Conservation (phyloP, 1,140 invertebrate genomes). For the Aphidius gifuensis region DNA sequence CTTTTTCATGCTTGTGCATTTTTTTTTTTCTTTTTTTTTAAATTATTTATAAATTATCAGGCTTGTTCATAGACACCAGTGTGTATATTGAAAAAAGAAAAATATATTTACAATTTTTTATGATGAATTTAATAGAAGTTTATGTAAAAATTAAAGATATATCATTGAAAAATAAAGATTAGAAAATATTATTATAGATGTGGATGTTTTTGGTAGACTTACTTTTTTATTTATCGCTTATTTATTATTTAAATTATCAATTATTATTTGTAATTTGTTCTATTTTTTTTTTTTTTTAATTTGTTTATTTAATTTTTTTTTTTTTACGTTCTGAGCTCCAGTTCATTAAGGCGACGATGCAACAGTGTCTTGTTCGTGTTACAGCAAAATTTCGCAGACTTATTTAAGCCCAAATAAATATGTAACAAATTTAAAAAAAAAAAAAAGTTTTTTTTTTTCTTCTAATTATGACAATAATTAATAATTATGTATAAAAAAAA, state of each 20-base stretch:
- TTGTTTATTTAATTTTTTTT: conserved; percentile 20
- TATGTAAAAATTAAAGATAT: too few species aligned
- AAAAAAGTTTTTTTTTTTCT: conserved; percentile 23
- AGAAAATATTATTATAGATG: too few species aligned
- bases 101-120: neutral
- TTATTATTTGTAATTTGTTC: conserved; percentile 39
- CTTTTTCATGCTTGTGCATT: conserved; percentile 37
- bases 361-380: conserved; percentile 57
- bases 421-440: conserved; percentile 54
- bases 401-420: conserved; percentile 55
- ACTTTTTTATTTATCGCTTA: too few species aligned
- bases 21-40: neutral
- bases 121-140: too few species aligned
- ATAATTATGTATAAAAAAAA: conserved; percentile 12
- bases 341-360: conserved; percentile 55
- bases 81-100: neutral
- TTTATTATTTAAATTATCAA: too few species aligned
- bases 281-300: conserved; percentile 32
- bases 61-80: neutral
- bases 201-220: too few species aligned
- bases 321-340: conserved; percentile 55
- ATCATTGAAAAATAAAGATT: conserved; percentile 28
- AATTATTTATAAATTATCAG: neutral
- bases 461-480: neutral
- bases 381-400: conserved; percentile 57